Evolutionary conservation across 2,888 invertebrate species (phyloP).

Genomic region (Geotrupes spiniger): DNA sequence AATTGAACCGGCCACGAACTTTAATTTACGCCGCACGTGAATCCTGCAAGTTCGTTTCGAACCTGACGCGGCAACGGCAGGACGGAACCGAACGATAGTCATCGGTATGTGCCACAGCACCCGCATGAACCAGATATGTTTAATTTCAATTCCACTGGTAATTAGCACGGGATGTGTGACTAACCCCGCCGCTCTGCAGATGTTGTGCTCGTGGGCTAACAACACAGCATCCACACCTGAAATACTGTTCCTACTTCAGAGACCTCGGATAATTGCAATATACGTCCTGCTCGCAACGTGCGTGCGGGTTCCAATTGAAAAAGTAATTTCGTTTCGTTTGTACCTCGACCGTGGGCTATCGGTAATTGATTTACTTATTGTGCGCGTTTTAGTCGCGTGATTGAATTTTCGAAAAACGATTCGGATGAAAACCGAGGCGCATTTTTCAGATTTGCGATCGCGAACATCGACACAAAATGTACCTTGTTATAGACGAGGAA

Average conservation of each 20-base stretch:
- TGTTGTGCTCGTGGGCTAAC: background rate
- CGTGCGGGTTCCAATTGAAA: no score
- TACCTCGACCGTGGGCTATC: no score
- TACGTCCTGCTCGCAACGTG: background rate
- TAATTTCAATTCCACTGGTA: conserved; percentile 5
- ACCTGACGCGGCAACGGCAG: background rate
- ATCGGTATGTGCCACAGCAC: background rate
- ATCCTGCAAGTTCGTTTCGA: background rate
- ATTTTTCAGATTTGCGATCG: no score
- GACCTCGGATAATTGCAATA: background rate
- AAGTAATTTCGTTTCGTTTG: no score
- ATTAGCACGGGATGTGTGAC: conserved; percentile 3
- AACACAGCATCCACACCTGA: background rate
- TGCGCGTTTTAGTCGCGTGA: no score
- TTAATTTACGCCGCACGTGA: background rate
- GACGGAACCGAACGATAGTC: background rate
- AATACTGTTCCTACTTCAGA: background rate
- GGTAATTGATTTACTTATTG: no score
- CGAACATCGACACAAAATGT: no score
- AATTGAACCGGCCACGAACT: no score
- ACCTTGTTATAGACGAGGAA: no score
- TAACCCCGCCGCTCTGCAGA: background rate
- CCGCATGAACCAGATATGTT: conserved; percentile 7
- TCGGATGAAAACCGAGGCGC: no score
- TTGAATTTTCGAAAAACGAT: no score